Percentiles rank a stretch among this genome's conserved stretches.
These are phyloP conservation scores for Sphaerolaimus hirsutus DNA, from an alignment of 2,888 invertebrate species.

Conservation along the genomic window DNA sequence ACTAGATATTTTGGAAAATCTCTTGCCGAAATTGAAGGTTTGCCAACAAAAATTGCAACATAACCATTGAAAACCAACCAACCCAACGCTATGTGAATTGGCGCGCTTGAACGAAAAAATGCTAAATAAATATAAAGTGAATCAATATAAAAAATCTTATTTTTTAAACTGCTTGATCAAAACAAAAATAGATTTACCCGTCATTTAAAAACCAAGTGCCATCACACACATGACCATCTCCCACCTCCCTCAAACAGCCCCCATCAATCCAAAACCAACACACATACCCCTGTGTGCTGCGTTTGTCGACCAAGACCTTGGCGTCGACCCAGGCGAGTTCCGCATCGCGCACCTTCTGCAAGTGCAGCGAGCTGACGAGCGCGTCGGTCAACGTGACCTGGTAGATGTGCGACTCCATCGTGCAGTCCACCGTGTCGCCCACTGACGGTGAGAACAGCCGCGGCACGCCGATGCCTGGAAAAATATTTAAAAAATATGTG, in stretches of 20 bases:
- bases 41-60: no score
- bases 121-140: no score
- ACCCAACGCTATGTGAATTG: no score
- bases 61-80: no score
- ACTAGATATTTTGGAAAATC: no score
- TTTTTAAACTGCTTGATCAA: no score
- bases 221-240: constrained; percentile 7
- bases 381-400: constrained; percentile 21
- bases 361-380: constrained; percentile 44
- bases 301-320: not conserved
- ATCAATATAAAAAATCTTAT: no score
- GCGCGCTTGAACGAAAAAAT: no score
- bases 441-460: constrained; percentile 50
- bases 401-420: constrained; percentile 89
- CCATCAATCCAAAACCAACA: no score
- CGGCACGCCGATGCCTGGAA: constrained; percentile 9
- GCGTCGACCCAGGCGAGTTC: constrained; percentile 72
- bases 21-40: no score
- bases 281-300: constrained; percentile 2
- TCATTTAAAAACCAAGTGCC: no score
- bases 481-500: not conserved
- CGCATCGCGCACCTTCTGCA: constrained; percentile 57
- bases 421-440: constrained; percentile 63
- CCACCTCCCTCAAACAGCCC: constrained; percentile 3
- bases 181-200: no score